A percentile compares a stretch with the other conserved stretches of the same genome.
Evolutionary conservation across 2,888 invertebrate species (phyloP).

Genomic region (Pyrrhosoma nymphula): DNA sequence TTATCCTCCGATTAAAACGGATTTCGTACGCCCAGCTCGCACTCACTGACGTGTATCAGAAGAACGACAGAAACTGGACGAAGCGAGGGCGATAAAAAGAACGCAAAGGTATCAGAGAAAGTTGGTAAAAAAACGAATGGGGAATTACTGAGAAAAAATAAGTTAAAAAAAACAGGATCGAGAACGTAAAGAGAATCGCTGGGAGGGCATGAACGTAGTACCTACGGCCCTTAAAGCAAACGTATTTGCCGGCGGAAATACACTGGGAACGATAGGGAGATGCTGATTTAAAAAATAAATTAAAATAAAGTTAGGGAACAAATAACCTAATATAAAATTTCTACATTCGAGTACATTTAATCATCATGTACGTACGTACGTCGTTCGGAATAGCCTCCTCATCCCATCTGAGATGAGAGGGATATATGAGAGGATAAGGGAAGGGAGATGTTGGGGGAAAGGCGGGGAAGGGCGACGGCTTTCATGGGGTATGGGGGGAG

Average conservation of each 20-base stretch:
- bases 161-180: neutral
- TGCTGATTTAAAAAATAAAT: neutral
- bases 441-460: too few species aligned
- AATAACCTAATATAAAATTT: neutral
- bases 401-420: neutral
- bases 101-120: neutral
- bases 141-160: neutral
- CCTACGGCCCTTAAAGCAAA: neutral
- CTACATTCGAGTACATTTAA: neutral
- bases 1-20: neutral
- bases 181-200: neutral
- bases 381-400: neutral
- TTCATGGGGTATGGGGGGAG: neutral
- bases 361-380: neutral
- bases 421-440: neutral
- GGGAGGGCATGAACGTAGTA: neutral
- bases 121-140: neutral
- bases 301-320: neutral
- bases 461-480: neutral
- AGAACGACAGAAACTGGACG: neutral
- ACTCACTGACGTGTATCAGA: neutral
- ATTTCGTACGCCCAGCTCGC: neutral
- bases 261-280: neutral
- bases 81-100: neutral
- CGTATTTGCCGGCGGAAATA: neutral